Evolutionary conservation across 1,140 invertebrate genomes (phyloP).

Genomic region (Drosophila ohnishii): DNA sequence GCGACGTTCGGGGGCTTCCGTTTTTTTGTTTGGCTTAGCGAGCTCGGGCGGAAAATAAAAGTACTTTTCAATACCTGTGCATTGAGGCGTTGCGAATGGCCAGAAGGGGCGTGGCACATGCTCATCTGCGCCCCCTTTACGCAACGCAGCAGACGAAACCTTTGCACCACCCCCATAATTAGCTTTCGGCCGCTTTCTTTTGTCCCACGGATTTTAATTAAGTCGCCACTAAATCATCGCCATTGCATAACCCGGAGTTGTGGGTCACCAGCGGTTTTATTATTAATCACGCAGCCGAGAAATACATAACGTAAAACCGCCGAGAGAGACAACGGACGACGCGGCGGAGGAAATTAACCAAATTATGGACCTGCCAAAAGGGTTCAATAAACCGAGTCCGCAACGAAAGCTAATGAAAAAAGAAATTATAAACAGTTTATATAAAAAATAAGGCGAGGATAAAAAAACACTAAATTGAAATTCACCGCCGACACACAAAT

Average conservation of each 20-base stretch:
- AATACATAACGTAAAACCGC: slow-evolving; percentile 12
- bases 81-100: slow-evolving; percentile 76
- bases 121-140: slow-evolving; percentile 63
- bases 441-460: slow-evolving; percentile 55
- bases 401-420: slow-evolving; percentile 77
- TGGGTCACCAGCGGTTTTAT: slow-evolving; percentile 45
- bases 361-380: slow-evolving; percentile 48
- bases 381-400: slow-evolving; percentile 62
- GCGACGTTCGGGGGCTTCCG: slow-evolving; percentile 60
- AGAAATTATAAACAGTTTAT: slow-evolving; percentile 79
- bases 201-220: slow-evolving; percentile 61
- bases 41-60: slow-evolving; percentile 51
- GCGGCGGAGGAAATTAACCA: slow-evolving; percentile 54
- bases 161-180: slow-evolving; percentile 40
- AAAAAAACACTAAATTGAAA: slow-evolving; percentile 54
- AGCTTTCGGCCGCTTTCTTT: slow-evolving; percentile 52
- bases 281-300: slow-evolving; percentile 47
- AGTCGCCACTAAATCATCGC: slow-evolving; percentile 52
- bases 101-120: slow-evolving; percentile 72
- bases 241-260: slow-evolving; percentile 46
- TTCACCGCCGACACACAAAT: slow-evolving; percentile 69
- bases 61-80: slow-evolving; percentile 71
- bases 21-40: slow-evolving; percentile 77
- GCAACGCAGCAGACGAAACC: slow-evolving; percentile 50
- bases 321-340: slow-evolving; percentile 18